Conservation (phyloP, 2,888 invertebrate species). For the Pachydiplax longipennis region DNA sequence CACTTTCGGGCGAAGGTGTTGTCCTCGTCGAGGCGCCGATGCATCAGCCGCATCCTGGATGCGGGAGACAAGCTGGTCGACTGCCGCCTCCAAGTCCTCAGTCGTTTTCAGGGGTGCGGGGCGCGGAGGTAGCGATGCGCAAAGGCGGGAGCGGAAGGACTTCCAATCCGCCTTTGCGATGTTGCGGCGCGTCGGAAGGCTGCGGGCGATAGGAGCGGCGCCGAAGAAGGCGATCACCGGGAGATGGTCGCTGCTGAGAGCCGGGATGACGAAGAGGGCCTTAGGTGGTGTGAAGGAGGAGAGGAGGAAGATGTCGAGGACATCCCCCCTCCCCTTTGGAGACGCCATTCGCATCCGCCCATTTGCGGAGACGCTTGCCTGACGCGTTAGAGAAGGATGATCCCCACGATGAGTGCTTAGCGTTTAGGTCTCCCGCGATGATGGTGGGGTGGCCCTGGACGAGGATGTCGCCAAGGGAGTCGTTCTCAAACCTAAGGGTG, state of each 20-base stretch:
- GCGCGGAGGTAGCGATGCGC: no score
- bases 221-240: not conserved
- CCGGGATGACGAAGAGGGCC: not conserved
- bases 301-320: not conserved
- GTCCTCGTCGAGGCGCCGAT: no score
- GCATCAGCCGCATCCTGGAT: no score
- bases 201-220: no score
- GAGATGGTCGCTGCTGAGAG: not conserved
- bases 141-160: no score
- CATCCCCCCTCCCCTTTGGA: not conserved
- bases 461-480: not conserved
- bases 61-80: no score
- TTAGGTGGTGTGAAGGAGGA: not conserved
- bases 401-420: not conserved
- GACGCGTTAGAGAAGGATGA: not conserved
- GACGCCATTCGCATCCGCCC: not conserved
- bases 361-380: not conserved
- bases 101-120: no score
- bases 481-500: not conserved
- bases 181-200: no score
- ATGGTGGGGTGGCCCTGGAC: not conserved
- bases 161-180: no score
- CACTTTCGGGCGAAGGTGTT: no score
- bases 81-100: no score
- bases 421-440: not conserved